A percentile compares a stretch with the other conserved stretches of the same genome.
Evolutionary conservation across 2,113 vertebrate genomes (phyloP).

Genomic region (Epinephelus fuscoguttatus): DNA sequence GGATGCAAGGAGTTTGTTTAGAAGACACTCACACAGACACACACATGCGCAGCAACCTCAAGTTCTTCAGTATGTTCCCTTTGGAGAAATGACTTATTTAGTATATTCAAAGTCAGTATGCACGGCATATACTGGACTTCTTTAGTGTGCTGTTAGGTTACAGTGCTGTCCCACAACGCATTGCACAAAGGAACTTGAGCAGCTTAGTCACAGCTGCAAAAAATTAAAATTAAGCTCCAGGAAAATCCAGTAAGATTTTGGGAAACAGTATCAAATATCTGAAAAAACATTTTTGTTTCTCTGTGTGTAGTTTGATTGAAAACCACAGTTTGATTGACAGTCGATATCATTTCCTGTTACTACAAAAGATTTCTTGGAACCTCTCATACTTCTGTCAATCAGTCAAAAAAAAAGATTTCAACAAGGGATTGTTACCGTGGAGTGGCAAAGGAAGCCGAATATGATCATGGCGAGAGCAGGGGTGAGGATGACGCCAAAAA

Average conservation of each 20-base stretch:
- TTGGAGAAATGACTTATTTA: background rate
- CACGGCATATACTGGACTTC: background rate
- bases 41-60: background rate
- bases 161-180: slow-evolving; percentile 14
- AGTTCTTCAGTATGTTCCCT: background rate
- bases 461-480: slow-evolving; percentile 88
- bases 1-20: background rate
- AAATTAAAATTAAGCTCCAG: slow-evolving; percentile 42
- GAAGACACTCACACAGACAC: background rate
- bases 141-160: background rate
- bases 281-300: slow-evolving; percentile 40
- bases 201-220: slow-evolving; percentile 57
- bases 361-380: background rate
- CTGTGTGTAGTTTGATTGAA: background rate
- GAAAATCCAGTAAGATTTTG: slow-evolving; percentile 26
- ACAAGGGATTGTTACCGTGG: slow-evolving; percentile 82
- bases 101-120: background rate
- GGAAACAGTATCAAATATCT: slow-evolving; percentile 66
- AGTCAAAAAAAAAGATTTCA: background rate
- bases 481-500: slow-evolving; percentile 88
- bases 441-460: slow-evolving; percentile 93
- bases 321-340: slow-evolving; percentile 39
- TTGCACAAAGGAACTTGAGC: slow-evolving; percentile 10
- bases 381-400: background rate
- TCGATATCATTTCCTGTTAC: background rate